Base-by-base conservation (phyloP, 1,140 invertebrate species). In the Cotesia chilonis region DNA sequence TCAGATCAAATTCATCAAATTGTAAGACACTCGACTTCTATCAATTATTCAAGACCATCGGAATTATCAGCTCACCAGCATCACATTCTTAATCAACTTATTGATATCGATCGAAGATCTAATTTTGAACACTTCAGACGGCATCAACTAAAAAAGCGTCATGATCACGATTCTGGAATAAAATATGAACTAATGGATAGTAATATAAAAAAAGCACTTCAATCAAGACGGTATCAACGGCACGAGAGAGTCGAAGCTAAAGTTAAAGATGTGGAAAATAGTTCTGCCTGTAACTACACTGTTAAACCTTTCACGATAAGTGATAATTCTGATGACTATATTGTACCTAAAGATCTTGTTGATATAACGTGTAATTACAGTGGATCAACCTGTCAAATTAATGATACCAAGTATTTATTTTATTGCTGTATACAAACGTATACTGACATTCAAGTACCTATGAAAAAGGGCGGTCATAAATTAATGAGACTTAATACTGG, bases 361-460 rank as follows among this genome's bases (percentile, higher is more conserved):
- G 10, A 72, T 12, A 59, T 72, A 7, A 66, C 52, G 7, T 72
- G 70, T n/a, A 72, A 72, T 6, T 12, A 17, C 3, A 14, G 52
- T 17, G 70, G 70, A 12, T 12, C 54, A 7, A 47, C 14, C 5
- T 72, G 70, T 47, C 55, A 38, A 47, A 17, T 9, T 0, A 35
- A 12, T 47, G 64, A 55, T 4, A 17, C 17, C 2, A 47, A 47
- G 10, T 47, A 47, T 47, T 47, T 47, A 47, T 47, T 47, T 47
- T 66, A 47, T 38, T 55, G 54, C 38, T 72, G 70, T 41, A 59
- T 67, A 14, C 70, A 72, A 55, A 57, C 70, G 1, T 71, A 57
- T 14, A 71, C 47, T 20, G 4, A 41, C 1, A 63, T 71, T 14
- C 12, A 59, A 37, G 52, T 71, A 14, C 41, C 35, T 7, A 41